A percentile compares a stretch with the other conserved stretches of the same genome.
These are phyloP conservation scores for Caenorhabditis remanei DNA, from an alignment of 1,140 invertebrate species.

Conservation along the genomic window DNA sequence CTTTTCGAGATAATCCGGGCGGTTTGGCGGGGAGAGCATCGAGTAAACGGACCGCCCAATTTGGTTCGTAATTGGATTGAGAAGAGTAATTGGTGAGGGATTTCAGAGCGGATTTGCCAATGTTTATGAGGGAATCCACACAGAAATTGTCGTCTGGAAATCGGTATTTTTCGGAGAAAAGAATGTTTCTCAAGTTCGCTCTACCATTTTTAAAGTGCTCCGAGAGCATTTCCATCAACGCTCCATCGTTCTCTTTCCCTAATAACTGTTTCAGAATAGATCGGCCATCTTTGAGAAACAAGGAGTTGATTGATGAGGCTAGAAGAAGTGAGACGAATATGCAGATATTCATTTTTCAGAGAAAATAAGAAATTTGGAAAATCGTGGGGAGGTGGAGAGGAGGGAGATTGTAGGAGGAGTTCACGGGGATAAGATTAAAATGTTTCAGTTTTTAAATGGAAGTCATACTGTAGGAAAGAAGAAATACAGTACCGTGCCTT, in stretches of 20 bases:
- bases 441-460: too few species aligned
- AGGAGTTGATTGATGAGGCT: too few species aligned
- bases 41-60: constrained; percentile 8
- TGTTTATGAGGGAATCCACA: not conserved
- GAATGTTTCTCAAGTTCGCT: not conserved
- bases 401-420: too few species aligned
- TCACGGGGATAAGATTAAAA: too few species aligned
- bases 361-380: too few species aligned
- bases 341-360: not conserved
- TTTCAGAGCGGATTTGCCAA: not conserved
- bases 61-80: not conserved
- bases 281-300: too few species aligned
- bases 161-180: not conserved
- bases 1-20: constrained; percentile 22
- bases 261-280: too few species aligned
- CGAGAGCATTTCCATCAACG: too few species aligned
- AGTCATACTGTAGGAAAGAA: too few species aligned
- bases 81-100: not conserved
- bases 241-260: too few species aligned
- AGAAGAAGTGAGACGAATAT: not conserved
- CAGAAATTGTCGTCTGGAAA: constrained; percentile 2
- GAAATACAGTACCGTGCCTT: too few species aligned
- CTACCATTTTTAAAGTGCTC: not conserved
- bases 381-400: too few species aligned
- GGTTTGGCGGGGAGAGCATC: constrained; percentile 38